A percentile compares a stretch with the other conserved stretches of the same genome.
These are phyloP conservation scores for Pedionomus torquatus DNA, from an alignment of 2,113 vertebrate genomes.

Conservation along the genomic window DNA sequence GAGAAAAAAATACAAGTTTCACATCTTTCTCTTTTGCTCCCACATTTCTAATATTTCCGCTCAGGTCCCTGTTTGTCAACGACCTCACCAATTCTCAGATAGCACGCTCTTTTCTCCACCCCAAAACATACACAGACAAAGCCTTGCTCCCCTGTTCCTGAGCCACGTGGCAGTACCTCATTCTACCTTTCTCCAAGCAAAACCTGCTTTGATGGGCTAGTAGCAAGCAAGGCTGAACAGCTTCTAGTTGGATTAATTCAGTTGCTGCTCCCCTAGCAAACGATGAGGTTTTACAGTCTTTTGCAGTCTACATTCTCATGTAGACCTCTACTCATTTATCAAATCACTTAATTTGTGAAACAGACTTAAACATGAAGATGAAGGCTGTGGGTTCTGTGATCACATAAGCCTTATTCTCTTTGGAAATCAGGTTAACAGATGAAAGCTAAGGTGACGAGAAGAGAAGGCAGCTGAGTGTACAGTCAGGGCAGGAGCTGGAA, in stretches of 20 bases:
- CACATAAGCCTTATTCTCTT: neutral
- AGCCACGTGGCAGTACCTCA: neutral
- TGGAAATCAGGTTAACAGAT: neutral
- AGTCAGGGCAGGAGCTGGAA: neutral
- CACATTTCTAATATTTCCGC: neutral
- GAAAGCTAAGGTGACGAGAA: neutral
- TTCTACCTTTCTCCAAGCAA: neutral
- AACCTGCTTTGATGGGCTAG: neutral
- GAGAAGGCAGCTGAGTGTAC: neutral
- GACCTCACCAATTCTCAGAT: neutral
- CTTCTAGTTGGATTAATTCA: neutral
- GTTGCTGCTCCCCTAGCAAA: neutral
- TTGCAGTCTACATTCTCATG: neutral
- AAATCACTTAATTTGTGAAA: neutral
- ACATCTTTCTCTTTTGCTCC: neutral
- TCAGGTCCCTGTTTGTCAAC: fast-evolving
- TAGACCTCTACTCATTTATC: neutral
- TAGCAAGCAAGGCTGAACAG: neutral
- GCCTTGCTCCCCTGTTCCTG: neutral
- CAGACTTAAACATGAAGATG: neutral
- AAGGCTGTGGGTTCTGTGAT: neutral
- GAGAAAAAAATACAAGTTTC: fast-evolving
- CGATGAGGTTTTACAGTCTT: neutral
- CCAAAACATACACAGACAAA: neutral
- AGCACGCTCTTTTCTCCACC: neutral